Evolutionary conservation across 2,113 vertebrate species (phyloP).

Genomic region (Galeopterus variegatus): DNA sequence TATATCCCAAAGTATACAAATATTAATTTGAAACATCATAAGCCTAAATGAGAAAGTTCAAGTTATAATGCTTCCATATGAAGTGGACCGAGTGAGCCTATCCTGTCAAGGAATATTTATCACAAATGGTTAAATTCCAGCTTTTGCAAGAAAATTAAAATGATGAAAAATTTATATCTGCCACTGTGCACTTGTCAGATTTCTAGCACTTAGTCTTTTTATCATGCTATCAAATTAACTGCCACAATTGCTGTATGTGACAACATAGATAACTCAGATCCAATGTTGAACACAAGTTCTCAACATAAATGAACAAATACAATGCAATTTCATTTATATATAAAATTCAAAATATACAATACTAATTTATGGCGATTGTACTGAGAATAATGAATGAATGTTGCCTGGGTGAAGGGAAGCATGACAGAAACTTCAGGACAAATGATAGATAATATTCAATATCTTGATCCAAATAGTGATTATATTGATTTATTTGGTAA

Average conservation of each 20-base stretch:
- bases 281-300: not conserved
- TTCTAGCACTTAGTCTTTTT: not conserved
- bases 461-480: not conserved
- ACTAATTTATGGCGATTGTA: not conserved
- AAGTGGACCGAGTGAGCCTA: not conserved
- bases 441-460: not conserved
- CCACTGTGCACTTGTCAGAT: not conserved
- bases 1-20: not conserved
- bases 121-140: not conserved
- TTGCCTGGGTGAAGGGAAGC: not conserved
- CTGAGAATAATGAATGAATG: too few species aligned
- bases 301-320: not conserved
- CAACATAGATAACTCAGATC: fast-evolving
- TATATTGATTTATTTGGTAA: not conserved
- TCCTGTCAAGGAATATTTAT: not conserved
- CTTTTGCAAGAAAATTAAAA: not conserved
- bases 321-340: too few species aligned
- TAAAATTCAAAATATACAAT: not conserved
- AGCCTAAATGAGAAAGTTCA: not conserved
- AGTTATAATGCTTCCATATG: not conserved
- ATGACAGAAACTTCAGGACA: not conserved
- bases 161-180: not conserved
- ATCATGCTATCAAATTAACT: not conserved
- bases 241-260: not conserved
- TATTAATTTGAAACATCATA: not conserved